phyloP scores from a whole-genome alignment of 2,797 vertebrate genomes.

The Serranus cabrilla region DNA sequence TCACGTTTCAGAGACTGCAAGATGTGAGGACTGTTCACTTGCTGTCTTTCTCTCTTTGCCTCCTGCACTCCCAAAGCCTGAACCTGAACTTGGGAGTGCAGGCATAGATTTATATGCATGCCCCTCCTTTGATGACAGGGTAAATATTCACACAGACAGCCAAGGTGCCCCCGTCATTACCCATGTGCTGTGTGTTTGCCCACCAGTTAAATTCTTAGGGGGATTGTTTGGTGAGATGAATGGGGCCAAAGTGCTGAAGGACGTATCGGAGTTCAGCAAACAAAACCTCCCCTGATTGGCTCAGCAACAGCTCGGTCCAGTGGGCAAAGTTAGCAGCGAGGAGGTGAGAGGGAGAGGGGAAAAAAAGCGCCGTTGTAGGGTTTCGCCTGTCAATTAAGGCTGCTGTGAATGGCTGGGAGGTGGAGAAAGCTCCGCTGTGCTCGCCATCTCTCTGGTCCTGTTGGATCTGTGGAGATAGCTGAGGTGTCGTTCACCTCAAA shows the following conservation, averaged over 20 bases:
- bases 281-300: constrained; percentile 83
- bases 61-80: constrained; percentile 72
- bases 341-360: constrained; percentile 21
- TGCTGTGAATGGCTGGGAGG: constrained; percentile 72
- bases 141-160: constrained; percentile 88
- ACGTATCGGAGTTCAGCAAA: constrained; percentile 85
- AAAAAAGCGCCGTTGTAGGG: constrained; percentile 33
- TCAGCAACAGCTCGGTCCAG: constrained; percentile 74
- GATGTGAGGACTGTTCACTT: constrained; percentile 57
- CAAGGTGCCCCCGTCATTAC: constrained; percentile 85
- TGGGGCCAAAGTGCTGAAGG: constrained; percentile 85
- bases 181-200: constrained; percentile 83
- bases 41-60: constrained; percentile 63
- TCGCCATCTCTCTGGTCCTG: constrained; percentile 71
- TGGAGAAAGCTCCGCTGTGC: constrained; percentile 56
- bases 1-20: constrained; percentile 54
- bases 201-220: constrained; percentile 87
- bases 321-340: constrained; percentile 71
- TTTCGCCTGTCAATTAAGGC: constrained; percentile 81
- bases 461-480: constrained; percentile 78
- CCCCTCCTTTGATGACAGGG: constrained; percentile 85
- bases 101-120: constrained; percentile 85
- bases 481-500: constrained; percentile 77
- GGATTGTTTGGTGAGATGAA: constrained; percentile 87
- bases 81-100: constrained; percentile 78